Conservation (phyloP, 1,140 invertebrate species). For the Drosophila tristis region DNA sequence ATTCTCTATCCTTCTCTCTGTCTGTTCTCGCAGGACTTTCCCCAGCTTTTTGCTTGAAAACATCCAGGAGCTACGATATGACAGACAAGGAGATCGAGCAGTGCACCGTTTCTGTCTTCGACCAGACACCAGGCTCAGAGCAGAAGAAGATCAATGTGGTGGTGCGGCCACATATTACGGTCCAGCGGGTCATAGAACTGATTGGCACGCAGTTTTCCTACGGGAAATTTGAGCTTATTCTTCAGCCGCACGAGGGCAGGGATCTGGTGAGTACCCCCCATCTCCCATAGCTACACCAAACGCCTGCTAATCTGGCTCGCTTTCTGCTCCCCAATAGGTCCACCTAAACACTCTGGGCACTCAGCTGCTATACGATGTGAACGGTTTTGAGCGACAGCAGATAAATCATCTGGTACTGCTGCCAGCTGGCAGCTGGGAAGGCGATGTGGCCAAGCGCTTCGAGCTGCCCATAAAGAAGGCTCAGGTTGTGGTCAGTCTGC, state of each 20-base stretch:
- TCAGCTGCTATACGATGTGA: conserved; percentile 62
- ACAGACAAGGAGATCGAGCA: conserved; percentile 79
- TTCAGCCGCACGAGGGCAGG: conserved; percentile 72
- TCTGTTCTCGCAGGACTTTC: conserved; percentile 17
- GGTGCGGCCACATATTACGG: conserved; percentile 85
- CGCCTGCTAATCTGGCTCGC: not conserved
- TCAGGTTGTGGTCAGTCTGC: conserved; percentile 29
- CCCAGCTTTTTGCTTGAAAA: conserved; percentile 56
- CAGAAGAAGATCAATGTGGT: conserved; percentile 84
- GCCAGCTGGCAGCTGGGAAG: conserved; percentile 68
- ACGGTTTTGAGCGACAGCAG: conserved; percentile 62
- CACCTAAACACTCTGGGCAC: conserved; percentile 64
- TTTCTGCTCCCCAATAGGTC: conserved; percentile 39
- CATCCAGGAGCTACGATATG: conserved; percentile 29
- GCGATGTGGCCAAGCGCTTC: conserved; percentile 67
- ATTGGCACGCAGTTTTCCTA: conserved; percentile 86
- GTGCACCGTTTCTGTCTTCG: conserved; percentile 86
- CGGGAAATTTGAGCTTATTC: conserved; percentile 85
- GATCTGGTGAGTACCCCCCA: conserved; percentile 53
- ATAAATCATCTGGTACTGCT: conserved; percentile 75
- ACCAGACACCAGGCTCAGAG: conserved; percentile 85
- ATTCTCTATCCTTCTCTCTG: conserved; percentile 23
- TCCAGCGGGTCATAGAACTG: conserved; percentile 85
- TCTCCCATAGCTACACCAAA: not conserved
- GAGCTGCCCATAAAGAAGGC: conserved; percentile 61